Evolutionary conservation across 1,140 invertebrate genomes (phyloP), one percentile per base, ranked within the genome.

Genomic region (Pemphigus obesinymphae): DNA sequence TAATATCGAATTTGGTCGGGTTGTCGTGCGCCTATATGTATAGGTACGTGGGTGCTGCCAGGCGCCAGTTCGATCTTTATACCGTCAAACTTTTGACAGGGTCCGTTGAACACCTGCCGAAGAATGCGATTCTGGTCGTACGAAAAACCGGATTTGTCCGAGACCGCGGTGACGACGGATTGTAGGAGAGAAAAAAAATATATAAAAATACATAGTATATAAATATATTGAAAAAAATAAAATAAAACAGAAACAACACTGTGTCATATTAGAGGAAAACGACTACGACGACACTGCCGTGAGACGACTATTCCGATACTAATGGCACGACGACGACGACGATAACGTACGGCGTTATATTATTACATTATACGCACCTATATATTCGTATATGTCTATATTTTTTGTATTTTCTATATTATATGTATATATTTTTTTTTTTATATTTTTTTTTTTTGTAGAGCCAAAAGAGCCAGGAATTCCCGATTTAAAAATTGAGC

Each of bases 131-230:
- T 29, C 43, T 15, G 20, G 61, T 37, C 29, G 29, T 37, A 66
- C 34, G 34, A 55, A 55, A 76, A 76, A 76, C 73, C 73, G 73
- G 73, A 76, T 76, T 40, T 20, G 50, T 31, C 73, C 20, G 45
- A n/a, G 20, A 40, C 63, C 29, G 61, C 8, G 2, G n/a, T 4
- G 31, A 66, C 61, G 20, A 34, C 31, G 29, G 58, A 61, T 61
- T 15, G 8, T 37, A 23, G 1, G 17, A 48, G 23, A 50, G 70
- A 66, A n/a, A 37, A n/a, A 37, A 37, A 34, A 63, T 34, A 34
- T 31, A 61, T 7, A 17, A 15, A 53, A 75, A 75, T 31, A n/a
- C n/a, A n/a, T n/a, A n/a, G n/a, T n/a, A n/a, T n/a, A n/a, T n/a
- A n/a, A n/a, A n/a, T n/a, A n/a, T n/a, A n/a, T n/a, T n/a, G n/a